Conservation (phyloP, 2,797 vertebrate species). For the Apogon hyalosoma region DNA sequence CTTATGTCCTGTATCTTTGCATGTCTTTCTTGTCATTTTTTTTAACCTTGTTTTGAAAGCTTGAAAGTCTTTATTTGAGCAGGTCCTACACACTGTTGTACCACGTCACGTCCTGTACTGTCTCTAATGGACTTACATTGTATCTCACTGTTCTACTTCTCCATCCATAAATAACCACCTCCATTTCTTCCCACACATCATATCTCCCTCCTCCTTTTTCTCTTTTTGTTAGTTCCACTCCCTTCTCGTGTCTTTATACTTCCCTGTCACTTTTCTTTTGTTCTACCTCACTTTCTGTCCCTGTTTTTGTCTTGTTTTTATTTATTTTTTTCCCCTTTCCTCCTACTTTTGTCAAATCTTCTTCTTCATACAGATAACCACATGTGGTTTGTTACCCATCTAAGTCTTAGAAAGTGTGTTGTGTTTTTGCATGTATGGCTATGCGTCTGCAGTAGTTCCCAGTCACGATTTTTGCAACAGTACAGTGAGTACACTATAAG, state of each 20-base stretch:
- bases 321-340: not conserved
- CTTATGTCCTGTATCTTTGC: no score
- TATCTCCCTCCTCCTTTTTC: not conserved
- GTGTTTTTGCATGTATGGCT: constrained; percentile 6
- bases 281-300: constrained; percentile 12
- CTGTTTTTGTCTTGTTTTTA: not conserved
- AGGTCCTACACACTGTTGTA: no score
- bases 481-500: no score
- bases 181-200: constrained; percentile 13
- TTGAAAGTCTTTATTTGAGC: no score
- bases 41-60: no score
- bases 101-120: not conserved
- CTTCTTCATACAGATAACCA: constrained; percentile 5
- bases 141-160: constrained; percentile 11
- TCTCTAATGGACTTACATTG: constrained; percentile 21
- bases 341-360: not conserved
- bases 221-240: constrained; percentile 5
- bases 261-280: constrained; percentile 15
- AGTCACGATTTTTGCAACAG: constrained; percentile 5
- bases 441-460: not conserved
- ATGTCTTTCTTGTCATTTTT: no score
- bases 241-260: constrained; percentile 16
- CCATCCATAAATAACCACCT: constrained; percentile 35
- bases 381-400: constrained; percentile 1
- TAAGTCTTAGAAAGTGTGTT: not conserved